Evolutionary conservation across 1,140 invertebrate species (phyloP).

Genomic region (Druon quercuslanigerum): DNA sequence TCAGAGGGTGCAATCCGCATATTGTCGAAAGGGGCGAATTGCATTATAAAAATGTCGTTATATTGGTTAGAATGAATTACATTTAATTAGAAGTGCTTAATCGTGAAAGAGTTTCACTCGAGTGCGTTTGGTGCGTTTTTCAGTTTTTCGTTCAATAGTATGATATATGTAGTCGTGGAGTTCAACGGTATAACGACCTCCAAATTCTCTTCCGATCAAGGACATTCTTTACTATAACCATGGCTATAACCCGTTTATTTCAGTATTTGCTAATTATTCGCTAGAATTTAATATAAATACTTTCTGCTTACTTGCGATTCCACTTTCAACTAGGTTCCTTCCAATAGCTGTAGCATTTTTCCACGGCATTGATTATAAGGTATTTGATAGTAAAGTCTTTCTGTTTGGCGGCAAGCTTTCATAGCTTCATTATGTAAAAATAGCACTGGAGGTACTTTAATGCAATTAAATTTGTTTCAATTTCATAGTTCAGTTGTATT

Average conservation of each 20-base stretch:
- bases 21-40: not conserved
- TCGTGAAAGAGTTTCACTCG: not conserved
- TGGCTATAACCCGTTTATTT: not conserved
- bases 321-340: no score
- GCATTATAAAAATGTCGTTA: not conserved
- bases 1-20: conserved; percentile 9
- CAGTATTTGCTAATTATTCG: no score
- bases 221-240: not conserved
- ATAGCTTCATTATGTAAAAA: no score
- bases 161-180: not conserved
- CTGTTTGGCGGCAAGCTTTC: no score
- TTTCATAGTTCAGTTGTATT: no score
- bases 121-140: conserved; percentile 1
- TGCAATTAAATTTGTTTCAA: no score
- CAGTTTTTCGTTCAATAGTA: not conserved
- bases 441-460: no score
- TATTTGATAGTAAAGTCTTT: no score
- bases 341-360: no score
- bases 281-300: no score
- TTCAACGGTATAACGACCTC: not conserved
- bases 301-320: no score
- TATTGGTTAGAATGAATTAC: not conserved
- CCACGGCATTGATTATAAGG: no score
- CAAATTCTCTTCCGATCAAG: not conserved
- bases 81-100: not conserved